These are phyloP conservation scores for Chionoecetes opilio DNA, from an alignment of 1,140 invertebrate genomes.

Conservation along the genomic window DNA sequence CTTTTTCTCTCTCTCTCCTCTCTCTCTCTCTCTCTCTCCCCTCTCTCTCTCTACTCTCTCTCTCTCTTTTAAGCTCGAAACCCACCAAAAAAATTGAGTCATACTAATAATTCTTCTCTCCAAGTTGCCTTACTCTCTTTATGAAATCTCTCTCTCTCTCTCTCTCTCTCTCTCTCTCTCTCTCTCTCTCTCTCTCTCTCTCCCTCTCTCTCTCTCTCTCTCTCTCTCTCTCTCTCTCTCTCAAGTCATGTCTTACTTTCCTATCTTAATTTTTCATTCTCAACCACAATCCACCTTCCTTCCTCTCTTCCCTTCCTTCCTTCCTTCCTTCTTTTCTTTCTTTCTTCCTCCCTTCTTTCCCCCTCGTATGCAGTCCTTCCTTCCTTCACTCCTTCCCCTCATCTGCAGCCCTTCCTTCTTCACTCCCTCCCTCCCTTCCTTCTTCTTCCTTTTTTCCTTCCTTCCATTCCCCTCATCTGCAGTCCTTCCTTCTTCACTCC, in stretches of 20 bases:
- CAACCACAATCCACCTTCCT: too few relatives aligned
- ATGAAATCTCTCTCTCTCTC: background rate
- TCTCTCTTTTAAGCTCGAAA: too few relatives aligned
- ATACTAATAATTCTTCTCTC: too few relatives aligned
- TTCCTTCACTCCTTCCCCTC: too few relatives aligned
- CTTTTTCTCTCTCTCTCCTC: too few relatives aligned
- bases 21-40: too few relatives aligned
- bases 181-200: constrained; percentile 8
- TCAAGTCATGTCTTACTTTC: background rate
- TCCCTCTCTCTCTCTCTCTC: background rate
- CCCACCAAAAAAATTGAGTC: too few relatives aligned
- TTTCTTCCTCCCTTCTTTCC: background rate
- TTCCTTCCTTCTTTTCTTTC: background rate
- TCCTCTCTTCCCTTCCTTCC: background rate
- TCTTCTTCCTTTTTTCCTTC: constrained; percentile 17
- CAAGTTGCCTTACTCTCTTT: too few relatives aligned
- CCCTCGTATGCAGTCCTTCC: background rate
- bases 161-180: constrained; percentile 8
- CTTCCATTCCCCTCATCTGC: background rate
- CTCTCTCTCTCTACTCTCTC: too few relatives aligned
- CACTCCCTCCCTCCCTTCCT: background rate
- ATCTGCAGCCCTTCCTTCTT: background rate
- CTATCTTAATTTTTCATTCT: background rate
- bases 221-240: constrained; percentile 27
- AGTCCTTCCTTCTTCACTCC: too few relatives aligned